A percentile compares a stretch with the other conserved stretches of the same genome.
phyloP scores from a whole-genome alignment of 1,140 invertebrate species.

The Macrosteles quadrilineatus region DNA sequence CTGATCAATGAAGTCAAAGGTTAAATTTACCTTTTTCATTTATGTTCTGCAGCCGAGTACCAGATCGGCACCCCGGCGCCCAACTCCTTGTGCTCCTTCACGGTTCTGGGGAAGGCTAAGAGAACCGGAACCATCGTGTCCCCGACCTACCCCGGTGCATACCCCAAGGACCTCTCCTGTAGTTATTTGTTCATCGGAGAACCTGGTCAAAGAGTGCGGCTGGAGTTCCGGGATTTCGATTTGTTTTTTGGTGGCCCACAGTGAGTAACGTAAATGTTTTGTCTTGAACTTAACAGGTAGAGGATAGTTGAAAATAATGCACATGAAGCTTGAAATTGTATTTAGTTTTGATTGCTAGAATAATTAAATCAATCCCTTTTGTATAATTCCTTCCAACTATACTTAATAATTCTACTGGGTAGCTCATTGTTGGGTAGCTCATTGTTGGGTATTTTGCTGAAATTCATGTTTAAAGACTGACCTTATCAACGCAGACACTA shows the following conservation, averaged over 20 bases:
- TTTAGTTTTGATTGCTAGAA: no score
- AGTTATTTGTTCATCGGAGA: slow-evolving; percentile 93
- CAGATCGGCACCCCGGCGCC: slow-evolving; percentile 84
- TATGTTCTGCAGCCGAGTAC: slow-evolving; percentile 68
- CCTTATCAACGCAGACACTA: no score
- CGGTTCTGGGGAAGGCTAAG: slow-evolving; percentile 73
- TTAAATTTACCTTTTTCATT: no score
- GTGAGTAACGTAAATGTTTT: slow-evolving; percentile 66
- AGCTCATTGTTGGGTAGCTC: no score
- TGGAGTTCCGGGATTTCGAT: slow-evolving; percentile 98
- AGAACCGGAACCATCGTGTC: slow-evolving; percentile 87
- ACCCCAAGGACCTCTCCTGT: slow-evolving; percentile 94
- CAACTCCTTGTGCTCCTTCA: slow-evolving; percentile 80
- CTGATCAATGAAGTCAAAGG: no score
- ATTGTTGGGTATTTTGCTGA: no score
- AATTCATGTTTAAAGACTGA: no score
- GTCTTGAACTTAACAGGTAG: not conserved
- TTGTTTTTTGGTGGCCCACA: slow-evolving; percentile 98
- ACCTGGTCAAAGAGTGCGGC: slow-evolving; percentile 84
- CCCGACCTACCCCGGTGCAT: slow-evolving; percentile 98
- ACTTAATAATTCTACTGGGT: no score
- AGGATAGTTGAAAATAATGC: no score
- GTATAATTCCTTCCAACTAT: no score
- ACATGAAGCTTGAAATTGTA: no score
- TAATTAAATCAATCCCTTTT: no score